Percentiles rank a stretch among this genome's conserved stretches.
These are phyloP conservation scores for Pyrochroa serraticornis DNA, from an alignment of 2,888 invertebrate species.

Conservation along the genomic window DNA sequence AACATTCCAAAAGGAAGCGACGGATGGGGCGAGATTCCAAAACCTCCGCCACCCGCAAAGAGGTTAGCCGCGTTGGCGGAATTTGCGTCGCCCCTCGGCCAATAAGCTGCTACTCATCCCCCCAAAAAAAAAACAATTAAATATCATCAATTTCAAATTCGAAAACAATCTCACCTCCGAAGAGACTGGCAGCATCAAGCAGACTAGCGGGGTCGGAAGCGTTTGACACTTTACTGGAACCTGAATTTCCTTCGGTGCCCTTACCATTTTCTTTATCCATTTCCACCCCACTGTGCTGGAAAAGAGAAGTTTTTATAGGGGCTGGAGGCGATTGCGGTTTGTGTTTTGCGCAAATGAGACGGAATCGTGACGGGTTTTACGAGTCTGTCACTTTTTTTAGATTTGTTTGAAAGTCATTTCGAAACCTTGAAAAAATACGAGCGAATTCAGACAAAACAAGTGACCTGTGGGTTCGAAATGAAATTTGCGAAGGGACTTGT, in stretches of 20 bases:
- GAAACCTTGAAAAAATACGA: neutral
- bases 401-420: neutral
- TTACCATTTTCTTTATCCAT: slow-evolving; percentile 86
- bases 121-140: slow-evolving; percentile 23
- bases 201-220: slow-evolving; percentile 68
- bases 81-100: slow-evolving; percentile 71
- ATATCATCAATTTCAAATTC: slow-evolving; percentile 8
- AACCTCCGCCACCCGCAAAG: slow-evolving; percentile 58
- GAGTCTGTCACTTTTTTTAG: neutral
- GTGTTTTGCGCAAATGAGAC: too few species aligned
- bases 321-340: too few species aligned
- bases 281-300: slow-evolving; percentile 53
- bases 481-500: slow-evolving; percentile 4
- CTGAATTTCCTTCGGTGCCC: slow-evolving; percentile 64
- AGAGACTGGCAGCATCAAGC: slow-evolving; percentile 74
- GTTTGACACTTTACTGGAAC: slow-evolving; percentile 60
- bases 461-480: neutral
- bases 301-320: slow-evolving; percentile 9
- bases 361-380: too few species aligned
- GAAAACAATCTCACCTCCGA: slow-evolving; percentile 52
- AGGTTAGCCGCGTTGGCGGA: slow-evolving; percentile 60
- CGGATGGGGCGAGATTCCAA: slow-evolving; percentile 55
- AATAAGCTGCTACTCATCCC: slow-evolving; percentile 82
- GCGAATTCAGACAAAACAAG: too few species aligned
- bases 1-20: slow-evolving; percentile 54